A percentile compares a stretch with the other conserved stretches of the same genome.
These are phyloP conservation scores for Cydia pomonella DNA, from an alignment of 1,140 invertebrate species.

Conservation along the genomic window DNA sequence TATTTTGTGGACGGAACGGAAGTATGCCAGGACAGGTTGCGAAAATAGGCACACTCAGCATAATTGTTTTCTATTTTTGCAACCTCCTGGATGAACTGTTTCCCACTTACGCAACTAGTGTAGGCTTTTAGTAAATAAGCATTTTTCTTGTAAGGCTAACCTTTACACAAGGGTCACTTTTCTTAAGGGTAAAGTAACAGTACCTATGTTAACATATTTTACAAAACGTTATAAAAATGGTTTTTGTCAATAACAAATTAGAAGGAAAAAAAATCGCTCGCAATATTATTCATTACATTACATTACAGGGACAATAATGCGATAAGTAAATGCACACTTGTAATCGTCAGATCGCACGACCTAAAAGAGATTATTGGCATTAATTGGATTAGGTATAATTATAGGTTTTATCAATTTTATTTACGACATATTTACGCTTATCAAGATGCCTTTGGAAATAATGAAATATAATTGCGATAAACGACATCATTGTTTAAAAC, in stretches of 20 bases:
- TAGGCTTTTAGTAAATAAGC: neutral
- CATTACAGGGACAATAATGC: too few relatives aligned
- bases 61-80: conserved; percentile 1
- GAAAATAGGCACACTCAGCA: neutral
- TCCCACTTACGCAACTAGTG: neutral
- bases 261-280: too few relatives aligned
- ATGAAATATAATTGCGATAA: neutral
- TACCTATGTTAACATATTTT: too few relatives aligned
- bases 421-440: neutral
- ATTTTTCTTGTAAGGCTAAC: neutral
- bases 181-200: too few relatives aligned
- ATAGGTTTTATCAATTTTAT: neutral
- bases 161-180: neutral
- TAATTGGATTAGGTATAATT: neutral
- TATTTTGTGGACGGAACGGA: neutral
- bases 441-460: conserved; percentile 15
- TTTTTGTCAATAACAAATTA: too few relatives aligned
- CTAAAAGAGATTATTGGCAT: neutral
- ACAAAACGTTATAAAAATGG: too few relatives aligned
- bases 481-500: neutral
- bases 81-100: neutral
- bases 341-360: neutral
- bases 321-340: neutral
- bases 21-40: neutral
- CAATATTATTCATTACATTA: too few relatives aligned